Conservation (phyloP, 92 coral and sea anemone species). For the Parazoanthus atlanticus region DNA sequence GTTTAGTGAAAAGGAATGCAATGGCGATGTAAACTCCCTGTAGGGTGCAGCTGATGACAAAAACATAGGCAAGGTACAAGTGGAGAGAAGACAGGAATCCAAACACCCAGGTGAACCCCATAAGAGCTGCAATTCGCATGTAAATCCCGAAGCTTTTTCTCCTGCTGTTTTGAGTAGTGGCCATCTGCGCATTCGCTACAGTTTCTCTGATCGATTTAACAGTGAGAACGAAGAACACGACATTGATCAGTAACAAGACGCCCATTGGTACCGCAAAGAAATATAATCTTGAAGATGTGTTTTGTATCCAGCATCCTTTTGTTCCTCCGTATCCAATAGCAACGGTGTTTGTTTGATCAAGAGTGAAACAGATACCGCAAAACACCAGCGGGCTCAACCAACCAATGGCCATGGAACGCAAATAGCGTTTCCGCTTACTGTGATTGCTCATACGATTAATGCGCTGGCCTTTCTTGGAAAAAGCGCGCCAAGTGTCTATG, state of each 20-base stretch:
- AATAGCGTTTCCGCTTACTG: background rate
- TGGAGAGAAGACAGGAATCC: conserved; percentile 60
- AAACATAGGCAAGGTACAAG: conserved; percentile 53
- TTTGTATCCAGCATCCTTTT: conserved; percentile 55
- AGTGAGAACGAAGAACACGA: conserved; percentile 51
- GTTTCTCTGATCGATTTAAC: conserved; percentile 47
- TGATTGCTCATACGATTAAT: conserved; percentile 32
- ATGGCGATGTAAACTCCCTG: conserved; percentile 66
- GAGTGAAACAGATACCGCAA: conserved; percentile 48
- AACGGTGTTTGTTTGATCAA: conserved; percentile 52
- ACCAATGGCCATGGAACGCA: conserved; percentile 56
- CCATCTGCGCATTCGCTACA: conserved; percentile 14
- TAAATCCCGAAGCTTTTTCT: conserved; percentile 32
- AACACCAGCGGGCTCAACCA: conserved; percentile 58
- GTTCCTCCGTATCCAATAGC: conserved; percentile 44
- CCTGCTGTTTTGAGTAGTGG: conserved; percentile 2
- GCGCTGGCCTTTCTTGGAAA: conserved; percentile 43
- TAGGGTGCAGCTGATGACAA: conserved; percentile 50
- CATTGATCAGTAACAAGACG: conserved; percentile 31
- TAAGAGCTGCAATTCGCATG: conserved; percentile 50
- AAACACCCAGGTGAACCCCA: conserved; percentile 72
- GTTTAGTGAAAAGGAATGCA: background rate
- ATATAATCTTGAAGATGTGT: conserved; percentile 29
- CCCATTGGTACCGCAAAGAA: conserved; percentile 58
- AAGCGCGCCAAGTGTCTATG: conserved; percentile 60